Conservation (phyloP, 2,113 vertebrate species). For the Protomyctophum bolini region DNA sequence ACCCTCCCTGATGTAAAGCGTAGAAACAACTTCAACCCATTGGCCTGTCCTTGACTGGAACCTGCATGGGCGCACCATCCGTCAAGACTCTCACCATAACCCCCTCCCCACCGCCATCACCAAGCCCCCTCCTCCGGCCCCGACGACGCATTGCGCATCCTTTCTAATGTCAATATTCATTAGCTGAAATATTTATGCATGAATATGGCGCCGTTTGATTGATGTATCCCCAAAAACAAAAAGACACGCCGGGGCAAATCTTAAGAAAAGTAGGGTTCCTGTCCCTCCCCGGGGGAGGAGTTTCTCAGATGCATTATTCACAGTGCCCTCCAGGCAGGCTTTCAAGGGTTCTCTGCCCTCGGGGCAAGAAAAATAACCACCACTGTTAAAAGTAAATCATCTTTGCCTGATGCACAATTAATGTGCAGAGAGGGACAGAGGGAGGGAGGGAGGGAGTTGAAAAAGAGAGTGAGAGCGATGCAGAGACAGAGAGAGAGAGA, state of each 20-base stretch:
- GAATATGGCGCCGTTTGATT: slow-evolving; percentile 94
- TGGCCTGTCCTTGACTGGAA: slow-evolving; percentile 78
- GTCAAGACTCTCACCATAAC: slow-evolving; percentile 81
- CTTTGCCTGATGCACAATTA: slow-evolving; percentile 98
- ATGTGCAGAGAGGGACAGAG: slow-evolving; percentile 87
- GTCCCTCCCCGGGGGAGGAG: slow-evolving; percentile 93
- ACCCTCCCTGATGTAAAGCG: neutral
- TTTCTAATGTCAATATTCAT: slow-evolving; percentile 91
- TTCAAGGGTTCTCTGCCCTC: slow-evolving; percentile 97
- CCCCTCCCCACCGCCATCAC: slow-evolving; percentile 5
- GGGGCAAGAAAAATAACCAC: slow-evolving; percentile 97
- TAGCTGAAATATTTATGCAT: slow-evolving; percentile 98
- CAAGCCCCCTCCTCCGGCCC: slow-evolving; percentile 17
- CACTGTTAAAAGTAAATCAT: slow-evolving; percentile 99
- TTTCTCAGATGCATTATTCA: slow-evolving; percentile 99
- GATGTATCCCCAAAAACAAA: slow-evolving; percentile 97
- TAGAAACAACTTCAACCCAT: neutral
- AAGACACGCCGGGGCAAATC: slow-evolving; percentile 93
- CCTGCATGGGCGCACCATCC: slow-evolving; percentile 80
- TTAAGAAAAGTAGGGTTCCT: slow-evolving; percentile 94
- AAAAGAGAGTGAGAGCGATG: slow-evolving; percentile 14
- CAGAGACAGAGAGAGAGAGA: slow-evolving; percentile 75
- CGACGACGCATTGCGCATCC: slow-evolving; percentile 43
- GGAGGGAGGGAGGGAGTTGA: slow-evolving; percentile 73
- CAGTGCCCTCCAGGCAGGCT: slow-evolving; percentile 96